Conservation (phyloP, 2,888 invertebrate genomes). For the Eupelmus urozonus region DNA sequence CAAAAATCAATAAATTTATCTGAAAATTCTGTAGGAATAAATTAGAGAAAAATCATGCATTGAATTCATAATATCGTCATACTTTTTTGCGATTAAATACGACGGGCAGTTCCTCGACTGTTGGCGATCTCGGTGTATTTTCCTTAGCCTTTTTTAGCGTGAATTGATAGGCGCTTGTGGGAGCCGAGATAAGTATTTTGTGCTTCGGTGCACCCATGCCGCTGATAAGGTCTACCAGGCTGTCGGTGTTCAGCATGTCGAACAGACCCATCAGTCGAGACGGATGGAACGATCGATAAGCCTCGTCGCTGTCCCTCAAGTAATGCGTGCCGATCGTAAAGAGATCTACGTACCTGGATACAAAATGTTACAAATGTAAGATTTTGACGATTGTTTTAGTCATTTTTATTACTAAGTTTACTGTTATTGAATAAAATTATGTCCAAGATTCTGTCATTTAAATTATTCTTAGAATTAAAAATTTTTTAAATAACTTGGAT, state of each 20-base stretch:
- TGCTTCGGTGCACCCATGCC: slow-evolving; percentile 85
- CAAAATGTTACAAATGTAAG: background rate
- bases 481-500: too few species aligned
- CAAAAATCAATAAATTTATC: background rate
- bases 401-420: too few species aligned
- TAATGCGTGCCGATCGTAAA: slow-evolving; percentile 85
- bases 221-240: slow-evolving; percentile 85
- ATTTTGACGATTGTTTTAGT: too few species aligned
- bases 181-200: slow-evolving; percentile 85
- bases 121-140: slow-evolving; percentile 85
- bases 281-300: slow-evolving; percentile 83
- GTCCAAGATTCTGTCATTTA: too few species aligned
- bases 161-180: slow-evolving; percentile 85
- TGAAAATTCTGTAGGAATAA: background rate
- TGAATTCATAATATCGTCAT: slow-evolving; percentile 50
- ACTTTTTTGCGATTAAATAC: slow-evolving; percentile 81
- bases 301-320: slow-evolving; percentile 82
- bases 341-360: slow-evolving; percentile 80
- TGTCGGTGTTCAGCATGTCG: slow-evolving; percentile 89
- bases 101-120: slow-evolving; percentile 80
- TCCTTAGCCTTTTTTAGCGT: slow-evolving; percentile 82
- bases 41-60: background rate
- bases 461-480: too few species aligned
- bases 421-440: too few species aligned
- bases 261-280: slow-evolving; percentile 86